Evolutionary conservation across 2,113 vertebrate genomes (phyloP).

Genomic region (Ammospiza caudacuta): DNA sequence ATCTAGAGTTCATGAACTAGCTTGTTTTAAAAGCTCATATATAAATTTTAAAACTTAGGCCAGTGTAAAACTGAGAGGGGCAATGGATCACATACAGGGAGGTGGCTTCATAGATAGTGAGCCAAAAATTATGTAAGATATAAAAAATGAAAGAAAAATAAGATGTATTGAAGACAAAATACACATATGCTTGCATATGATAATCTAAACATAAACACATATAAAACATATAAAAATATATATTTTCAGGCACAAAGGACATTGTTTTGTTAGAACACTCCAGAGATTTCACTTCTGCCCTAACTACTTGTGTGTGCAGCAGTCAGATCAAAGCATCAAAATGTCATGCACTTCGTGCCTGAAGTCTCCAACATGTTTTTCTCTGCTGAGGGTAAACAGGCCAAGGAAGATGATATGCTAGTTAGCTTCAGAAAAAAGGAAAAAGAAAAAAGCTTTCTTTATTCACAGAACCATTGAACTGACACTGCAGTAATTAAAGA

Average conservation of each 20-base stretch:
- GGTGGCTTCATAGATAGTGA: background rate
- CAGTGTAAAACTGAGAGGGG: background rate
- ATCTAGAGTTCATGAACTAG: background rate
- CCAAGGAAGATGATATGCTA: background rate
- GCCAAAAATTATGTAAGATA: background rate
- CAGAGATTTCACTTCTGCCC: background rate
- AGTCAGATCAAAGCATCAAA: conserved; percentile 18
- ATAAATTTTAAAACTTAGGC: background rate
- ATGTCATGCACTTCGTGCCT: background rate
- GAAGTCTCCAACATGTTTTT: background rate
- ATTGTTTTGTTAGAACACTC: background rate
- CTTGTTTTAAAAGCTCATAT: background rate
- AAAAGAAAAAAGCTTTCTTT: background rate
- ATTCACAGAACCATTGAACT: background rate
- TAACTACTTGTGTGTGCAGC: background rate
- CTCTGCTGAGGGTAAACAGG: conserved; percentile 10
- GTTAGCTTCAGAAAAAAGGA: background rate
- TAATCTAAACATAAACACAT: background rate
- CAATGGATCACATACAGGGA: background rate
- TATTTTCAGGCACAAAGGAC: background rate
- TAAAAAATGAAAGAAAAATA: background rate
- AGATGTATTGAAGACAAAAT: background rate
- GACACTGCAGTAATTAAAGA: conserved; percentile 40
- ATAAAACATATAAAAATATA: too few species aligned
- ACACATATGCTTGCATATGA: background rate